phyloP scores from a whole-genome alignment of 2,113 vertebrate species.

The Nycticebus coucang region DNA sequence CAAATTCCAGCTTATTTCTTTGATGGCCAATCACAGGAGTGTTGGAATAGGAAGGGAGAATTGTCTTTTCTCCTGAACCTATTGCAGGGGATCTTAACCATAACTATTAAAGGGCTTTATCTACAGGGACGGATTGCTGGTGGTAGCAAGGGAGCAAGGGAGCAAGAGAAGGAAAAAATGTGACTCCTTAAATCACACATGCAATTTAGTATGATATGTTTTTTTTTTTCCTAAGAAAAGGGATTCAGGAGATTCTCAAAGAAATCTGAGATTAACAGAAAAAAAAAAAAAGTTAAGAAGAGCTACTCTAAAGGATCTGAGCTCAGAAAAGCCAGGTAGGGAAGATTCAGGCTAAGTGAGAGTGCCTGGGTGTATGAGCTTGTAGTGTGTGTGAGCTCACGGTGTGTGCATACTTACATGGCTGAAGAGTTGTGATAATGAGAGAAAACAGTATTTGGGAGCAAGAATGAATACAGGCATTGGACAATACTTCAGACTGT shows the following conservation, averaged over 20 bases:
- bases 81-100: not conserved
- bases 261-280: not conserved
- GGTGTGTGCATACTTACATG: not conserved
- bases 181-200: not conserved
- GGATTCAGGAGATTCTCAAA: slow-evolving; percentile 8
- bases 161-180: not conserved
- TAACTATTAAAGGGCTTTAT: not conserved
- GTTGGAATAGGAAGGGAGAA: not conserved
- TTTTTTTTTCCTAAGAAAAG: not conserved
- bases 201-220: slow-evolving; percentile 27
- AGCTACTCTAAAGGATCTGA: not conserved
- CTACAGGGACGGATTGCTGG: not conserved
- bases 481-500: slow-evolving; percentile 32
- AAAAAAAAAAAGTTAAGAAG: not conserved
- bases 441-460: not conserved
- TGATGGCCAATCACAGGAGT: not conserved
- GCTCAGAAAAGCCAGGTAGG: not conserved
- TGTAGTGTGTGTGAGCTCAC: not conserved
- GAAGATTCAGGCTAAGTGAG: not conserved
- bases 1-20: slow-evolving; percentile 15
- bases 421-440: not conserved
- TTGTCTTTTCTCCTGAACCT: not conserved
- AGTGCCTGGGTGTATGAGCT: not conserved
- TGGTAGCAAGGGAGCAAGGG: rapidly evolving
- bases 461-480: slow-evolving; percentile 7